These are phyloP conservation scores for Steinernema scapterisci DNA, from an alignment of 2,888 invertebrate species.

Conservation along the genomic window DNA sequence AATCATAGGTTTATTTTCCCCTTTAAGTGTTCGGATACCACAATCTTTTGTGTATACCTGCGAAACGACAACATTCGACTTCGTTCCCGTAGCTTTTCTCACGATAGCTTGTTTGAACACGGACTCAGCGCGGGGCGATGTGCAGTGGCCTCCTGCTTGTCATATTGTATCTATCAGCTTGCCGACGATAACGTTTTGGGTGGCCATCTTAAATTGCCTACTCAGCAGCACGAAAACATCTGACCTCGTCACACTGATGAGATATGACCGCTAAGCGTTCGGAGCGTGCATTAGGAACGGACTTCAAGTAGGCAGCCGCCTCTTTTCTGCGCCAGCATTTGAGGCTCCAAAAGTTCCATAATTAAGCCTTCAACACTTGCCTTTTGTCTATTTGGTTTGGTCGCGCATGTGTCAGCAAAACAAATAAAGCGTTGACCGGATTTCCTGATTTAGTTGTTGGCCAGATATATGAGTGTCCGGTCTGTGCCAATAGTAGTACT, in stretches of 20 bases:
- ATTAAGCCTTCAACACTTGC: not conserved
- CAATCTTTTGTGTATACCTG: not conserved
- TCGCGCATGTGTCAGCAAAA: slow-evolving; percentile 24
- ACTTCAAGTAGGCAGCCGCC: not conserved
- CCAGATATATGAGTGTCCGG: slow-evolving; percentile 1
- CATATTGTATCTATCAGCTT: slow-evolving; percentile 32
- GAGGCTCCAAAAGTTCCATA: not conserved
- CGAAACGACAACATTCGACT: slow-evolving; percentile 2
- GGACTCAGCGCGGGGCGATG: slow-evolving; percentile 4
- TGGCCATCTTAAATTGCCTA: slow-evolving; percentile 18
- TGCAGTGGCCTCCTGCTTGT: not conserved
- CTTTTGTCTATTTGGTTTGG: slow-evolving; percentile 1
- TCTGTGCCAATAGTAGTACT: not conserved
- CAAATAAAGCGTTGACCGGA: slow-evolving; percentile 1
- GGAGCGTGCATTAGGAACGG: not conserved
- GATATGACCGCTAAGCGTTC: not conserved
- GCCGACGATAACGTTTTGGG: slow-evolving; percentile 9
- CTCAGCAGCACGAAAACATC: slow-evolving; percentile 7
- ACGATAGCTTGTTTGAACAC: slow-evolving; percentile 30
- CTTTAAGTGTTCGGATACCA: not conserved
- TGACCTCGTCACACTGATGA: not conserved
- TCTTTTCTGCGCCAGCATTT: not conserved
- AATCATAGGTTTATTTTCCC: slow-evolving; percentile 19
- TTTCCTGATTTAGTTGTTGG: slow-evolving; percentile 30
- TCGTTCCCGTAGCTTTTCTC: not conserved